phyloP scores from a whole-genome alignment of 2,888 invertebrate genomes.

The Athalia circularis region DNA sequence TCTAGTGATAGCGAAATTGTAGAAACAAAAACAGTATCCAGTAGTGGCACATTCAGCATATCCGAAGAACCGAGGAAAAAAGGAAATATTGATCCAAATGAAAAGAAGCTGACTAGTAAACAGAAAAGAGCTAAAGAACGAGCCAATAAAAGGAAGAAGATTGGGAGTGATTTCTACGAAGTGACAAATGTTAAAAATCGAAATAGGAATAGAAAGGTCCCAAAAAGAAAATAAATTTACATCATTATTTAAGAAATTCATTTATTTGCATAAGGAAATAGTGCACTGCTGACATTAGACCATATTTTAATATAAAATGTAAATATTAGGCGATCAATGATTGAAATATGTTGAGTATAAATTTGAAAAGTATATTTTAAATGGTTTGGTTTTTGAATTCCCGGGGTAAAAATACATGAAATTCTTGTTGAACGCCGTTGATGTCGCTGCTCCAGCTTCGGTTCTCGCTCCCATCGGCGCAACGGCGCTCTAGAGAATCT shows the following conservation, averaged over 20 bases:
- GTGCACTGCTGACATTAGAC: neutral
- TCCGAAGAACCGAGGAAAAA: constrained; percentile 72
- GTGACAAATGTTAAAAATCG: constrained; percentile 92
- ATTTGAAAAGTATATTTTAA: no score
- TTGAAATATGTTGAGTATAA: no score
- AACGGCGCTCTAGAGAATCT: neutral
- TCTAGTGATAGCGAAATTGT: constrained; percentile 76
- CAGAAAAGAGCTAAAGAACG: constrained; percentile 85
- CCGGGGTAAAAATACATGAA: no score
- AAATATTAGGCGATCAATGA: no score
- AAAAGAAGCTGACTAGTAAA: constrained; percentile 83
- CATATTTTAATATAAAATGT: neutral
- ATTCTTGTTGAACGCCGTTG: no score
- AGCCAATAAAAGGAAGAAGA: constrained; percentile 85
- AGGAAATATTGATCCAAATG: constrained; percentile 59
- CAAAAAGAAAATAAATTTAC: constrained; percentile 58
- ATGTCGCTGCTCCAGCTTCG: neutral
- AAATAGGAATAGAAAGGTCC: constrained; percentile 82
- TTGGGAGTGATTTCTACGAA: constrained; percentile 93
- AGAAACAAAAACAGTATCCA: constrained; percentile 74
- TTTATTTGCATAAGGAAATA: no score
- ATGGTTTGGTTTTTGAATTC: no score
- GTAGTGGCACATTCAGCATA: constrained; percentile 73
- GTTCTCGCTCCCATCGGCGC: constrained; percentile 23
- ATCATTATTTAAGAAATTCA: no score